Evolutionary conservation across 2,113 vertebrate genomes (phyloP), one percentile per base, ranked within the genome.

Genomic region (Halcyon senegalensis): DNA sequence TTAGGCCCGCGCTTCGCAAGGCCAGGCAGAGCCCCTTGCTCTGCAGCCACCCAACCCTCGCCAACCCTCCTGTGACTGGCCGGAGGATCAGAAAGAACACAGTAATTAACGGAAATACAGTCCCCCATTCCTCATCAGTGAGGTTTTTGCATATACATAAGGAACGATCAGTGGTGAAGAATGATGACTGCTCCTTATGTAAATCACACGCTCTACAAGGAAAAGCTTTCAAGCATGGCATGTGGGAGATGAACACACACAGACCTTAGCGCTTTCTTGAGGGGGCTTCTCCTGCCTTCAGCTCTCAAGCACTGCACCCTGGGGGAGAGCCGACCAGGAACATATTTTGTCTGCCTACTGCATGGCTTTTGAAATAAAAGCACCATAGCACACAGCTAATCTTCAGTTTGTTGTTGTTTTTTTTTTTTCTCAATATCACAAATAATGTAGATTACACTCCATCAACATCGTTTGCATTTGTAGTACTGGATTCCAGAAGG

Each of bases 81-180:
- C 96, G 74, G 86, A 83, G 93, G 90, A 97, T 87, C 96, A 96
- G 94, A 78, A 77, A 84, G 73, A 87, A 37, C 75, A 51, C 53
- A 44, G 77, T 68, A 95, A 97, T 89, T 87, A 82, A 58, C 19
- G 2, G 80, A 66, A 94, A 90, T 84, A 41, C 7, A 96, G 94
- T 62, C 86, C 94, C 73, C 81, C 83, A 5, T 87, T 91, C 89
- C 97, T 97, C 96, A 96, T 95, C 97, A 96, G 88, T 2, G 15
- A 89, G 80, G 75, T 63, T 93, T 93, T 82, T 97, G 97, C 93
- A 87, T 60, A 88, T 16, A 87, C 87, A 94, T 88, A 94, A 97
- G 96, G 87, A 96, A 84, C 18, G 74, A 95, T 93, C 93, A 77
- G 59, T 23, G 73, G 83, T 1, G 1, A 76, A 76, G 93, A 94